Percentiles rank a stretch among this genome's conserved stretches.
Evolutionary conservation across 2,113 vertebrate species (phyloP).

Genomic region (Coregonus clupeaformis): DNA sequence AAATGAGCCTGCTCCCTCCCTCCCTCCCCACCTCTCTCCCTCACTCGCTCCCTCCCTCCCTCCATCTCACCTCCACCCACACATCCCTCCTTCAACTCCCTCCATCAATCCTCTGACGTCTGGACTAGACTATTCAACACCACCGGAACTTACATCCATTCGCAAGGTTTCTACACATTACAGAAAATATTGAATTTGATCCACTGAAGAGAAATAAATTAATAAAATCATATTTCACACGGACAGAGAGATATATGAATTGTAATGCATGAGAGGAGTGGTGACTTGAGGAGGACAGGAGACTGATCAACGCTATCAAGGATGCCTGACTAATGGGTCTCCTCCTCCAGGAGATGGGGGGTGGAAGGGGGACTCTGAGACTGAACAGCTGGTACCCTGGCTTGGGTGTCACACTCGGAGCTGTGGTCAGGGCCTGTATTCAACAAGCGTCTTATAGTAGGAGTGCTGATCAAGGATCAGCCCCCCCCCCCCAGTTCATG

Average conservation of each 20-base stretch:
- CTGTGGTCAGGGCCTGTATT: neutral
- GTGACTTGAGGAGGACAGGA: neutral
- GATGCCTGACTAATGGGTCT: neutral
- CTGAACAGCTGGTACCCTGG: neutral
- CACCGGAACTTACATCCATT: neutral
- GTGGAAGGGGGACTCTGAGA: neutral
- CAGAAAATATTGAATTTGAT: constrained; percentile 1
- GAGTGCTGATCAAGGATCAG: neutral
- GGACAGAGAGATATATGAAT: neutral
- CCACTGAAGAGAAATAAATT: neutral
- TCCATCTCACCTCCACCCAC: neutral
- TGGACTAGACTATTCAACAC: neutral
- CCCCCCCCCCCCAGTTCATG: too few relatives aligned
- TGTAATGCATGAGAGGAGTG: neutral
- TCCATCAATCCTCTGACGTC: too few relatives aligned
- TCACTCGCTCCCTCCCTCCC: neutral
- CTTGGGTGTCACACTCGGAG: neutral
- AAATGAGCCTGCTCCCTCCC: constrained; percentile 16
- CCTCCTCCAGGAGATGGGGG: neutral
- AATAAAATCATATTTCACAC: neutral
- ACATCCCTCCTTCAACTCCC: neutral
- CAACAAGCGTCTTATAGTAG: neutral
- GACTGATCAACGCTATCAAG: neutral
- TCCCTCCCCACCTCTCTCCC: neutral
- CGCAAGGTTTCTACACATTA: neutral